Base-by-base conservation (phyloP, 2,113 vertebrate species). In the Spea bombifrons region DNA sequence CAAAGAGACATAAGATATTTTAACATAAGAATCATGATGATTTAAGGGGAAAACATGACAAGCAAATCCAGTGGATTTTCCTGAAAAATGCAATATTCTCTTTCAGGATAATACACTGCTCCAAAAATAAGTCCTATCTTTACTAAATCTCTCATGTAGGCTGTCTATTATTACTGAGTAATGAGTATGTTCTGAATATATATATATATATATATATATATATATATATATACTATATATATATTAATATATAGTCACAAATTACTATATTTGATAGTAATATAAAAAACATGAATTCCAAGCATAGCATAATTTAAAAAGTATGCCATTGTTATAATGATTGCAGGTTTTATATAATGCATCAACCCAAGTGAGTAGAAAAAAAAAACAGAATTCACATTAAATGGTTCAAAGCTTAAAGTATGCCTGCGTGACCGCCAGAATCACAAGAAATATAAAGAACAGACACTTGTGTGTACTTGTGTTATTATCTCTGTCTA, bases 401-500 rank as follows among this genome's bases (percentile, higher is more conserved):
- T 73, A 73, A 80, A 67, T 73, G 71, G 78, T 74, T 80, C 64
- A 80, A 67, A 80, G 71, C 30, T 49, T 73, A 59, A 48, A 73
- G 77, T 46, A 79, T 73, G 77, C 70, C 61, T 55, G 50, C 66
- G 63, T 73, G 70, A 57, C 77, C 77, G 61, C 50, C 44, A 13
- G 48, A 80, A 65, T 67, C 71, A 80, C n/a, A 80, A 80, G 64
- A 66, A 73, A 66, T 73, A 73, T 49, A 73, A 50, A 64, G 64
- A 80, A 74, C 71, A 80, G 71, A 80, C 71, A 80, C 71, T 73
- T 80, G 30, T 73, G 50, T 71, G 59, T 64, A 61, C 78, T 67
- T 61, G 71, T 71, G 78, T 68, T 80, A 80, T 80, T 80, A 80
- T 80, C 68, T 73, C 71, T 73, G 71, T 53, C 78, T 74, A 80